These are phyloP conservation scores for Rhopalosiphum nymphaeae DNA, from an alignment of 2,888 invertebrate species.

Conservation along the genomic window DNA sequence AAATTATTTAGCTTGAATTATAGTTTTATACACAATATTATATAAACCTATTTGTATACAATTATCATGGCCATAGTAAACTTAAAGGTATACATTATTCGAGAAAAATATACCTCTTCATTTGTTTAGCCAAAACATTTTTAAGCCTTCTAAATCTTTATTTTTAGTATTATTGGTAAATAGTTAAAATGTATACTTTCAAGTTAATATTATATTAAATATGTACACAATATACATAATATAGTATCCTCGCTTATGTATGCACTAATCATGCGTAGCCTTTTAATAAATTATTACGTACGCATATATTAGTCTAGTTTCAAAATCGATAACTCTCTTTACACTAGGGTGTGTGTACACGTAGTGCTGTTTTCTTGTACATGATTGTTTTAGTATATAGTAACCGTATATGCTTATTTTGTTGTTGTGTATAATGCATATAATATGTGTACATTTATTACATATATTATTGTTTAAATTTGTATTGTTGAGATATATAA, in stretches of 20 bases:
- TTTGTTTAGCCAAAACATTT: not conserved
- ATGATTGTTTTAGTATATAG: not conserved
- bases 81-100: not conserved
- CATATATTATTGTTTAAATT: not conserved
- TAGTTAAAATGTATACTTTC: not conserved
- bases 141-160: not conserved
- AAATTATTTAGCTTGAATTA: not conserved
- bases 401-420: not conserved
- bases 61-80: not conserved
- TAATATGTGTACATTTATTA: not conserved
- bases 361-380: not conserved
- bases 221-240: not conserved
- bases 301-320: not conserved
- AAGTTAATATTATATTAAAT: not conserved
- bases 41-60: not conserved
- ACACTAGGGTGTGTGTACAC: not conserved
- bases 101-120: not conserved
- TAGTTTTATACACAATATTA: not conserved
- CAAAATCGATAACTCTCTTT: not conserved
- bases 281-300: not conserved
- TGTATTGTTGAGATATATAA: not conserved
- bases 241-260: not conserved
- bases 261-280: slow-evolving; percentile 1
- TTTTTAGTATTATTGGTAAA: not conserved
- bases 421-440: not conserved